Base-by-base conservation (phyloP, 2,797 vertebrate species). In the Babyrousa celebensis region DNA sequence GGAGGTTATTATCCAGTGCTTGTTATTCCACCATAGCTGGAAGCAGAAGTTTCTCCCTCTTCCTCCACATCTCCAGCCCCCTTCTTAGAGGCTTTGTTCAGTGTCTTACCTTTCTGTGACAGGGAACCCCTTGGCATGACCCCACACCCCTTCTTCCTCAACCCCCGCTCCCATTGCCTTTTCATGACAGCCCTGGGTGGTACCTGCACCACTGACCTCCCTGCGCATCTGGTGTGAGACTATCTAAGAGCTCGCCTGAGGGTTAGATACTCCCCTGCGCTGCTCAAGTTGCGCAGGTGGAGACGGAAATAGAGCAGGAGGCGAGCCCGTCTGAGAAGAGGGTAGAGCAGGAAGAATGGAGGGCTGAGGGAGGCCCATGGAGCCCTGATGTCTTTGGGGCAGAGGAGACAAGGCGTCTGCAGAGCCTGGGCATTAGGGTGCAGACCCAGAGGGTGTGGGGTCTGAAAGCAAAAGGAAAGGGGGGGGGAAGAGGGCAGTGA, bases 151-250 rank as follows among this genome's bases (percentile, higher is more conserved):
- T 23, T 43, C 20, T 71, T 54, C 21, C 72, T 48, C 11, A 5
- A 27, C 27, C 36, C 2, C 12, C 0, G 1, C 12, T 9, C 62
- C 56, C 16, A 9, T 0, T 32, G 36, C 17, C 48, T 75, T 29
- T 43, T 36, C n/a, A 14, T 1, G 1, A 18, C 43, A 25, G 48
- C 52, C 32, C 56, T 14, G 12, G 21, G 29, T 8, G 25, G 43
- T n/a, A 1, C 54, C 43, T 4, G 68, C 78, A 7, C 43, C 0
- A 0, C 0, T 16, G 12, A 10, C n/a, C 56, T 60, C 48, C 62
- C 63, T 14, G 5, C 14, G 27, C 2, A 2, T 32, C n/a, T 63
- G 0, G 79, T 36, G 1, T 63, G 43, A 43, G 4, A 6, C 5
- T 7, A 43, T 25, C 80, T 5, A 1, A 15, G 43, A 18, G 62